Conservation (phyloP, 1,140 invertebrate genomes). For the Cyclina sinensis region DNA sequence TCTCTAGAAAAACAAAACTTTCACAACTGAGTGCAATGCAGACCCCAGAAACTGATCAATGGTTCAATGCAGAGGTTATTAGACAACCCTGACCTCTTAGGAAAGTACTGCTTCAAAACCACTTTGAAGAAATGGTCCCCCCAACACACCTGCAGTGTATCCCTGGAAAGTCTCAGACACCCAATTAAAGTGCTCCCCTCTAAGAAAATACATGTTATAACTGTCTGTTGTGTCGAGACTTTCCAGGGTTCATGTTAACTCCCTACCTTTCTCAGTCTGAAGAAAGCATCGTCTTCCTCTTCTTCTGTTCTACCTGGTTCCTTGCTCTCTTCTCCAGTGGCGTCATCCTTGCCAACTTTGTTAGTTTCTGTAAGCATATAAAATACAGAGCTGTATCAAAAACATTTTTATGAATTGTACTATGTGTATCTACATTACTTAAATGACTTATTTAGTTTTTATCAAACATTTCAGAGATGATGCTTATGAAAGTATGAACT, state of each 20-base stretch:
- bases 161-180: constrained; percentile 32
- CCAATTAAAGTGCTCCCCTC: background rate
- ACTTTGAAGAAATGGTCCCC: background rate
- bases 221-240: background rate
- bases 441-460: no score
- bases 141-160: background rate
- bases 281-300: constrained; percentile 65
- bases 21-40: no score
- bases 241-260: constrained; percentile 2
- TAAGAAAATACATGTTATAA: background rate
- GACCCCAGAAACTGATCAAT: no score
- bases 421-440: no score
- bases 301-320: background rate
- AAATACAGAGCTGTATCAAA: no score
- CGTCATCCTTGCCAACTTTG: background rate
- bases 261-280: constrained; percentile 58
- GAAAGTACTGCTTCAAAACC: background rate
- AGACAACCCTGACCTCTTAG: background rate
- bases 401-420: no score
- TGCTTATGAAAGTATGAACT: no score
- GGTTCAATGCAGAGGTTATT: no score
- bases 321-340: background rate
- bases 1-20: no score
- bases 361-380: background rate
- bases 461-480: no score